phyloP scores from a whole-genome alignment of 1,140 invertebrate species.

The Cyrtorhinus lividipennis region DNA sequence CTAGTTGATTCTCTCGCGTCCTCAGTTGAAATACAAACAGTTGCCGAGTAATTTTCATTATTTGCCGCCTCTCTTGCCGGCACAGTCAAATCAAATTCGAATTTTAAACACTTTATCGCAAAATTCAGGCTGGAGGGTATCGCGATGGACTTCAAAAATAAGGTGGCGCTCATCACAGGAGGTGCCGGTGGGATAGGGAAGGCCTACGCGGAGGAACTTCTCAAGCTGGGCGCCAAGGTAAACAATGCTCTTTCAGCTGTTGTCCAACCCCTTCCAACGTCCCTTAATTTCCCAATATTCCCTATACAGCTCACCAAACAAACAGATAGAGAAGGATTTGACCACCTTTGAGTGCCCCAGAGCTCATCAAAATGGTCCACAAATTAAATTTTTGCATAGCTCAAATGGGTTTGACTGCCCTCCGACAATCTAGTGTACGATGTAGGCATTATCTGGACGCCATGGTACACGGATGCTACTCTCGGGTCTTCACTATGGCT shows the following conservation, averaged over 20 bases:
- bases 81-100: neutral
- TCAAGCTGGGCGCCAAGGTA: conserved; percentile 56
- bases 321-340: too few species aligned
- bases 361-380: too few species aligned
- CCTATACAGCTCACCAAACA: too few species aligned
- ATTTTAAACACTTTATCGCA: neutral
- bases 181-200: conserved; percentile 55
- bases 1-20: neutral
- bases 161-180: conserved; percentile 56
- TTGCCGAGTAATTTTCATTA: neutral
- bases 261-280: neutral
- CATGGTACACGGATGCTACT: too few species aligned
- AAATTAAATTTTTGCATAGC: too few species aligned
- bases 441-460: too few species aligned
- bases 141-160: conserved; percentile 47
- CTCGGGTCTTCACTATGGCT: too few species aligned
- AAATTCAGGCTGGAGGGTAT: neutral
- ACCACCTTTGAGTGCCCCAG: too few species aligned
- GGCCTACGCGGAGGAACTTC: conserved; percentile 46
- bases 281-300: neutral
- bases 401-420: too few species aligned
- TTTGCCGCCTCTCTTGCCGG: neutral
- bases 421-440: too few species aligned
- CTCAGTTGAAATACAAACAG: too few species aligned
- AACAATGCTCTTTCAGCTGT: conserved; percentile 18